Evolutionary conservation across 2,113 vertebrate genomes (phyloP), one percentile per base, ranked within the genome.

Genomic region (Ammodytes marinus): DNA sequence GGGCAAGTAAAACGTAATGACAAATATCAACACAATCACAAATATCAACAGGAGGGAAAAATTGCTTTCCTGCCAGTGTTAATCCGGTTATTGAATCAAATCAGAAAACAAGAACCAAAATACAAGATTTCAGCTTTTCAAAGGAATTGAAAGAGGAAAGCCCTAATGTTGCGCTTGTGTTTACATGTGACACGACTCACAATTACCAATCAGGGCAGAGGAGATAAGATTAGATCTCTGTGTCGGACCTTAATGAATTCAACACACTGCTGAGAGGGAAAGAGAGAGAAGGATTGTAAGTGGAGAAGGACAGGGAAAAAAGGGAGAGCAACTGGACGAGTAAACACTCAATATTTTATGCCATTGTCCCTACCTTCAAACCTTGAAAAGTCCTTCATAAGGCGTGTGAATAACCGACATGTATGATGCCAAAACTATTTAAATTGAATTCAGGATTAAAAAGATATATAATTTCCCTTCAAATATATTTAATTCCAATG

Each of bases 131-230:
- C 27, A 27, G 40, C 80, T 45, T 49, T 74, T 77, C 57, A 77
- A 4, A 0, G 5, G 35, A 35, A 75, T 10, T 40, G 37, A 59
- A 75, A 71, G 50, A 14, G 42, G 50, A 15, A 66, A 66, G 57
- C 35, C 35, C 43, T 52, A 27, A 43, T 27, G 64, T 53, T 59
- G 19, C 37, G 19, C 42, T 69, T 42, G 37, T 40, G 63, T 47
- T 69, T 17, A 66, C 50, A 54, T 43, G 69, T n/a, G 14, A 52
- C 50, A 10, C 43, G 69, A 68, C 66, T 60, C 52, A 57, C n/a
- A 11, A 61, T 39, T 14, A 55, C 1, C 70, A 55, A 74, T 55
- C 15, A 77, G 50, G 47, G 39, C 4, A 60, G 3, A 79, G 35
- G 43, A 10, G 1, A 67, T 47, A 45, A 40, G 6, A 61, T 76